Evolutionary conservation across 1,140 invertebrate genomes (phyloP).

Genomic region (Polypedilum vanderplanki): DNA sequence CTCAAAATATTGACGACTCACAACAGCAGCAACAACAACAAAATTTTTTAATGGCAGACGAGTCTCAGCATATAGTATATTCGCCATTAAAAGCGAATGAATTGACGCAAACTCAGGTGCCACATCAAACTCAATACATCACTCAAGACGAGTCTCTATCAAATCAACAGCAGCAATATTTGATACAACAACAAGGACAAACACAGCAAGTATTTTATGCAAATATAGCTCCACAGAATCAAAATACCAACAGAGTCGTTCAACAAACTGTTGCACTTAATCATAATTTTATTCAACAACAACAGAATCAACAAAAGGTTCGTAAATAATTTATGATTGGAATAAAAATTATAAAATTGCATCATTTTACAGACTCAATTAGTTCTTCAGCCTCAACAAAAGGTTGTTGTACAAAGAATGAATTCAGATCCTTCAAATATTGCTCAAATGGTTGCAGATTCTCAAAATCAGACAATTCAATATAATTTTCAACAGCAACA

Average conservation of each 20-base stretch:
- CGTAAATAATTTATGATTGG: background rate
- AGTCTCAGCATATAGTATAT: background rate
- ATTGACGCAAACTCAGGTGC: background rate
- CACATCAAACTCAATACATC: background rate
- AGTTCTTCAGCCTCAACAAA: background rate
- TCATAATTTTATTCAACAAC: slow-evolving; percentile 1
- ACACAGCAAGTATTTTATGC: slow-evolving; percentile 12
- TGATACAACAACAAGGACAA: background rate
- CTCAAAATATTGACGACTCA: slow-evolving; percentile 35
- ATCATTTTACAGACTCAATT: background rate
- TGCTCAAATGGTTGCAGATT: background rate
- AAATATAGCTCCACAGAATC: background rate
- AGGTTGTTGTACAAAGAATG: background rate
- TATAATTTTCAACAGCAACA: background rate
- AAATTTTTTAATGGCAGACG: slow-evolving; percentile 8
- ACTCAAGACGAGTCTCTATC: background rate
- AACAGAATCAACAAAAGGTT: slow-evolving; percentile 5
- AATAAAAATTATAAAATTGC: background rate
- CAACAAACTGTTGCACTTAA: slow-evolving; percentile 8
- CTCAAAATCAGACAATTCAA: background rate
- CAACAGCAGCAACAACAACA: slow-evolving; percentile 35
- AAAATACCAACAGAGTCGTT: background rate
- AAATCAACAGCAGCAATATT: background rate
- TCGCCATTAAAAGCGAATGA: background rate
- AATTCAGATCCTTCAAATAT: background rate